Percentiles rank a stretch among this genome's conserved stretches.
phyloP scores from a whole-genome alignment of 2,797 vertebrate species.

The Gymnopithys bicolor region DNA sequence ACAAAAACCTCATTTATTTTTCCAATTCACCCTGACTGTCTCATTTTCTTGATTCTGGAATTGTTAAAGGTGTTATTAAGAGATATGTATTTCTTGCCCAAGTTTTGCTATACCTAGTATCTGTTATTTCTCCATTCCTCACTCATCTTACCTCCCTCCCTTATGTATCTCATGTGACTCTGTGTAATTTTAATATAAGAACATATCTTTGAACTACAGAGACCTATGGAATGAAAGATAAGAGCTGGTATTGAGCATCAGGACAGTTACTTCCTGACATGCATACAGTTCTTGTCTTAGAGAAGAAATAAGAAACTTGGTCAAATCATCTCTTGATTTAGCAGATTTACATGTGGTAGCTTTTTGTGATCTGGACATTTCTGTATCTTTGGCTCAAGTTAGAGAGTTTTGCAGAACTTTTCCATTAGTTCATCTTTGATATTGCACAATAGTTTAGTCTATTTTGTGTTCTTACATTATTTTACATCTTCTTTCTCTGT shows the following conservation, averaged over 20 bases:
- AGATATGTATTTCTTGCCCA: background rate
- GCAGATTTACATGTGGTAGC: background rate
- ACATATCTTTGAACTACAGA: background rate
- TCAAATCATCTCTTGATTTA: background rate
- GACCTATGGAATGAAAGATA: background rate
- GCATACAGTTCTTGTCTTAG: background rate
- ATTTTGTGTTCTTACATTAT: background rate
- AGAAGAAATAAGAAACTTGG: background rate
- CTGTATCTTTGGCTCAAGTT: background rate
- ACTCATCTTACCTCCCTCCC: background rate
- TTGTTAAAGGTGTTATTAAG: background rate
- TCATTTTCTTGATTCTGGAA: constrained; percentile 10
- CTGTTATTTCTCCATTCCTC: background rate
- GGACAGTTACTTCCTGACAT: background rate
- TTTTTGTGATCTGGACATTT: background rate
- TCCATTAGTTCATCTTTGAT: background rate
- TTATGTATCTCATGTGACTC: background rate
- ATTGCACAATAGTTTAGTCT: background rate
- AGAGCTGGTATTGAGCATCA: background rate
- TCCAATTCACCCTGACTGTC: rapidly evolving
- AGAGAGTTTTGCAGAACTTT: background rate
- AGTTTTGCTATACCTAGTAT: background rate
- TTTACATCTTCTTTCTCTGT: background rate
- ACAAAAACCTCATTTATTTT: constrained; percentile 10
- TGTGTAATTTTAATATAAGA: background rate